Percentiles rank a stretch among this genome's conserved stretches.
These are phyloP conservation scores for Halichondria panicea DNA, from an alignment of 37 sponge, comb jelly and placozoan species.

Conservation along the genomic window DNA sequence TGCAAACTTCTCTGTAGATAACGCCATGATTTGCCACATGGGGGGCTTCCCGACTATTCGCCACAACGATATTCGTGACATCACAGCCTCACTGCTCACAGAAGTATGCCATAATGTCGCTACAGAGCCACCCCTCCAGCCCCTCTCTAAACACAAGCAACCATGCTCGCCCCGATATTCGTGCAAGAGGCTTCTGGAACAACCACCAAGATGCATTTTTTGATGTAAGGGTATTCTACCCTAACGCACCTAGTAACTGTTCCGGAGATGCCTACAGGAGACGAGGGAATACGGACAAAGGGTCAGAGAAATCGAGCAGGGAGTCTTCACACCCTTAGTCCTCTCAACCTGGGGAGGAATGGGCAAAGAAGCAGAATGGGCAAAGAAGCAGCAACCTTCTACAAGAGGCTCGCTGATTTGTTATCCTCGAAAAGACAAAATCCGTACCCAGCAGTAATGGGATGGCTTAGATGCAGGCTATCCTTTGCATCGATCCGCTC, in stretches of 20 bases:
- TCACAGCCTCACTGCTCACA: conserved; percentile 32
- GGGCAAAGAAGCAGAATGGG: no score
- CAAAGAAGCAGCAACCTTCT: conserved; percentile 18
- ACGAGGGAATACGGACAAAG: conserved; percentile 18
- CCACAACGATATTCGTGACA: conserved; percentile 38
- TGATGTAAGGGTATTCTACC: conserved; percentile 47
- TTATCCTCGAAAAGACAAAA: conserved; percentile 18
- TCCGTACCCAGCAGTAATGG: conserved; percentile 13
- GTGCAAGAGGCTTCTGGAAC: conserved; percentile 38
- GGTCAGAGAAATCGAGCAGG: conserved; percentile 28
- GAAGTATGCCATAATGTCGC: conserved; percentile 45
- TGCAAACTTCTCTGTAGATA: conserved; percentile 14
- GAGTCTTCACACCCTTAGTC: conserved; percentile 42
- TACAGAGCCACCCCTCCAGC: conserved; percentile 34
- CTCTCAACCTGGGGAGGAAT: conserved; percentile 34
- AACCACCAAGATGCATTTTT: conserved; percentile 26
- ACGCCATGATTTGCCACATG: conserved; percentile 18
- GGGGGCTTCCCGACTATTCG: conserved; percentile 38
- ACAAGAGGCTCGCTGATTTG: conserved; percentile 24
- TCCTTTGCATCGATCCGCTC: conserved; percentile 21
- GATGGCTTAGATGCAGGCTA: conserved; percentile 37
- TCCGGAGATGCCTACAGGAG: conserved; percentile 15
- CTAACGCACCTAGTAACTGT: conserved; percentile 37
- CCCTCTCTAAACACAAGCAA: conserved; percentile 19
- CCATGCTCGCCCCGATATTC: conserved; percentile 26